phyloP scores from a whole-genome alignment of 2,113 vertebrate species.

The Nibea albiflora region DNA sequence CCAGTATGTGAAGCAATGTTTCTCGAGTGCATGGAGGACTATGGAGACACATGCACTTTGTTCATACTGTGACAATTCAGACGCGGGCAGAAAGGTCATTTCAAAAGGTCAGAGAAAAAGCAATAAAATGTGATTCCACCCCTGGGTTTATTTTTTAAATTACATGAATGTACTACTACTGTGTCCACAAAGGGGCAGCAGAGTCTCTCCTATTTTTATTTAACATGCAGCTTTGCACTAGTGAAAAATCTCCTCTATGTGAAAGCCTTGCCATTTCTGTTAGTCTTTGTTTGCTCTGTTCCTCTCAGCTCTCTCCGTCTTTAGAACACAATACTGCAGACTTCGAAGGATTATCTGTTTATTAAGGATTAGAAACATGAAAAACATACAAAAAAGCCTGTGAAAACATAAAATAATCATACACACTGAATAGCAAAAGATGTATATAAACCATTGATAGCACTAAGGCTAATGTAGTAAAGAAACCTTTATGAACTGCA shows the following conservation, averaged over 20 bases:
- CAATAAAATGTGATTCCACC: too few relatives aligned
- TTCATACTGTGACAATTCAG: neutral
- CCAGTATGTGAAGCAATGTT: neutral
- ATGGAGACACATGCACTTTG: neutral
- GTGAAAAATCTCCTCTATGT: neutral
- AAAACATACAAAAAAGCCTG: conserved; percentile 64
- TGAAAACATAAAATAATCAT: conserved; percentile 61
- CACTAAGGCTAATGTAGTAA: conserved; percentile 30
- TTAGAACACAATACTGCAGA: conserved; percentile 20
- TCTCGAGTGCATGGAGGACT: neutral
- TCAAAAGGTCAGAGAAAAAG: neutral
- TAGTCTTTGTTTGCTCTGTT: neutral
- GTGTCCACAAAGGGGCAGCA: conserved; percentile 37
- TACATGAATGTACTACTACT: neutral
- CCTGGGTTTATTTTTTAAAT: too few relatives aligned
- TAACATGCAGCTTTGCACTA: neutral
- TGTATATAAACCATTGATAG: conserved; percentile 62
- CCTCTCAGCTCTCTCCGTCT: neutral
- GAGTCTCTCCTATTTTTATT: neutral
- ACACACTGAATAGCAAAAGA: conserved; percentile 63
- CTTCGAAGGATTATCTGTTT: conserved; percentile 53
- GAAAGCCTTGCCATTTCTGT: neutral
- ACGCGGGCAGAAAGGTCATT: neutral
- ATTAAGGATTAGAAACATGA: conserved; percentile 75
- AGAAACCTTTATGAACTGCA: conserved; percentile 37